Evolutionary conservation across 2,797 vertebrate genomes (phyloP), one percentile per base, ranked within the genome.

Genomic region (Argentina silus): DNA sequence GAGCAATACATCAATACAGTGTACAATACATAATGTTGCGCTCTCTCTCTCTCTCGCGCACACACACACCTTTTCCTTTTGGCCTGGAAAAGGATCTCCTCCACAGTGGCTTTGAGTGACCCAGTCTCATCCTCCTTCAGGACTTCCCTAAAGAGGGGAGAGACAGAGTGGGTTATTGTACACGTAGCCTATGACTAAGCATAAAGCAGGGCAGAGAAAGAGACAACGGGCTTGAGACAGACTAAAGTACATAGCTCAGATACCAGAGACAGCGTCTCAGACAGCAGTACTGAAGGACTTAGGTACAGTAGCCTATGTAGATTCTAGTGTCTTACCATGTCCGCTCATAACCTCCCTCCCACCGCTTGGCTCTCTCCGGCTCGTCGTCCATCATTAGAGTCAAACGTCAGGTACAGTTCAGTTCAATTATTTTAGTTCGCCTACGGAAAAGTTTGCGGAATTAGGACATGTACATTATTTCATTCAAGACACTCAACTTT

Each of bases 331-430:
- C 11, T n/a, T 50, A 98, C 98, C 97, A 99, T 82, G 98, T 98
- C 81, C 97, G 92, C 80, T 99, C 98, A 78, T 98, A 99, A 79
- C 97, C 98, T 8, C 97, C 98, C 87, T 99, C 98, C 98, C 97
- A 99, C 12, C 97, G 95, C 83, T 99, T 98, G 7, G 97, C 92
- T 93, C 94, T 92, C 85, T 99, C 98, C 23, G 96, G 95, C 45
- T 98, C 97, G 65, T 99, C 97, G 67, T 98, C 97, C 97, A 99
- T 98, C 10, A 12, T 72, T 73, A 27, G 23, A 60, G 19, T 14
- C 57, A 57, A 23, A 6, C 21, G 27, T 19, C 55, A 61, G 36
- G 36, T 27, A 14, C 6, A 60, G 23, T 60, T 60, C n/a, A 57
- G 21, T 57, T 12, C 11, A 60, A 36, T 27, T 14, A 11, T 3